Percentiles rank a stretch among this genome's conserved stretches.
These are phyloP conservation scores for Sarotherodon lohbergeri DNA, from an alignment of 2,113 vertebrate genomes.

Conservation along the genomic window DNA sequence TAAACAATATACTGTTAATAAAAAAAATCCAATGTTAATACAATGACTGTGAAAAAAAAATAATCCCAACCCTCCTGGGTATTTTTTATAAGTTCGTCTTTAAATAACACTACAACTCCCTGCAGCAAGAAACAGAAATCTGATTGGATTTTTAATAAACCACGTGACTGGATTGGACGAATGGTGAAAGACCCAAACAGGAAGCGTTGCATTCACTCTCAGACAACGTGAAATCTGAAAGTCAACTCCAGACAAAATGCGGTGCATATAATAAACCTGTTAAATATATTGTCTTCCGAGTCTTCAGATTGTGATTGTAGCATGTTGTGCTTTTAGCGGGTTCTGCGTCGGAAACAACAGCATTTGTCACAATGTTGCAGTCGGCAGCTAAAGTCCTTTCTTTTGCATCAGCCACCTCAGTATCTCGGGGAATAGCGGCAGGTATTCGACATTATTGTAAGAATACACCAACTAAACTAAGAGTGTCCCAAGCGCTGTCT, in stretches of 20 bases:
- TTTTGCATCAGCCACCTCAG: background rate
- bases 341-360: background rate
- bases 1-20: background rate
- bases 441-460: slow-evolving; percentile 40
- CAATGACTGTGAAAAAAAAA: background rate
- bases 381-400: background rate
- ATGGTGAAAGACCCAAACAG: slow-evolving; percentile 20
- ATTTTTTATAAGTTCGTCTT: background rate
- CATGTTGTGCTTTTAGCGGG: background rate
- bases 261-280: fast-evolving
- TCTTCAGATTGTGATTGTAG: background rate
- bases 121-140: background rate
- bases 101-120: slow-evolving; percentile 42
- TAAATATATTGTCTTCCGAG: background rate
- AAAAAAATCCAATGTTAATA: background rate
- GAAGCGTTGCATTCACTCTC: slow-evolving; percentile 12
- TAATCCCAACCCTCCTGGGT: background rate
- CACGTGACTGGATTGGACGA: slow-evolving; percentile 21
- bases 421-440: background rate
- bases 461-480: slow-evolving; percentile 23
- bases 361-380: slow-evolving; percentile 20
- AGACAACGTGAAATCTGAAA: slow-evolving; percentile 59
- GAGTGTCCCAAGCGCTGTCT: slow-evolving; percentile 56
- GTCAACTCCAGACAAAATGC: slow-evolving; percentile 13
- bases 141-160: slow-evolving; percentile 8